These are phyloP conservation scores for Callyntrura sp. DNA, from an alignment of 2,888 invertebrate genomes.

Conservation along the genomic window DNA sequence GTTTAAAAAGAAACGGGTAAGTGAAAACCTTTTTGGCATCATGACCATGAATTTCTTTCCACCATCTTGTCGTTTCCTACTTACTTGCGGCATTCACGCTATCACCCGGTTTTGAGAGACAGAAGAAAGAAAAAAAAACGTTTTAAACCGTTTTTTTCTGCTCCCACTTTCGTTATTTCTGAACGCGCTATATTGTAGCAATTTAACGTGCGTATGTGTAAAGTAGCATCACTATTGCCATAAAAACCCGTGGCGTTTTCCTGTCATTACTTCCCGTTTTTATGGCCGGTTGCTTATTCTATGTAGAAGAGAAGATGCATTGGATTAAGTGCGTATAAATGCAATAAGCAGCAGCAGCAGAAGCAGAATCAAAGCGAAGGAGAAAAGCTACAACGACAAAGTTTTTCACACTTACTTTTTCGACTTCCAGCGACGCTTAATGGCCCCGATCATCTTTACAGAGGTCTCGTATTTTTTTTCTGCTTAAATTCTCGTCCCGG, in stretches of 20 bases:
- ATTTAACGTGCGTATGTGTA: neutral
- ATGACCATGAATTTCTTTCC: conserved; percentile 66
- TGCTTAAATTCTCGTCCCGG: neutral
- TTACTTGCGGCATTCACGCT: neutral
- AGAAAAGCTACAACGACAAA: conserved; percentile 26
- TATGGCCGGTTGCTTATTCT: neutral
- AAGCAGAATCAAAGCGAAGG: conserved; percentile 28
- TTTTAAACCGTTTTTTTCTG: conserved; percentile 7
- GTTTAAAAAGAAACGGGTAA: conserved; percentile 29
- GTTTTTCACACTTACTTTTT: conserved; percentile 82
- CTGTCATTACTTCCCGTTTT: neutral
- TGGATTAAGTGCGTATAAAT: neutral
- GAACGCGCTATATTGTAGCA: neutral
- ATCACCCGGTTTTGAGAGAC: neutral
- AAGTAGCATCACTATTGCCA: neutral
- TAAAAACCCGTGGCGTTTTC: conserved; percentile 9
- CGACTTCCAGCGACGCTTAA: conserved; percentile 83
- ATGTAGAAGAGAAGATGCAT: neutral
- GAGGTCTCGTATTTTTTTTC: neutral
- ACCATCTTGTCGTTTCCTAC: conserved; percentile 44
- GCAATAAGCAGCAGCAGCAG: neutral
- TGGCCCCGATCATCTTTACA: conserved; percentile 81
- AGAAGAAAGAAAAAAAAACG: neutral
- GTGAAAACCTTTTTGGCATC: conserved; percentile 74
- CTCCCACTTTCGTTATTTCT: conserved; percentile 11